phyloP scores from a whole-genome alignment of 2,113 vertebrate genomes.

The Aptenodytes forsteri region DNA sequence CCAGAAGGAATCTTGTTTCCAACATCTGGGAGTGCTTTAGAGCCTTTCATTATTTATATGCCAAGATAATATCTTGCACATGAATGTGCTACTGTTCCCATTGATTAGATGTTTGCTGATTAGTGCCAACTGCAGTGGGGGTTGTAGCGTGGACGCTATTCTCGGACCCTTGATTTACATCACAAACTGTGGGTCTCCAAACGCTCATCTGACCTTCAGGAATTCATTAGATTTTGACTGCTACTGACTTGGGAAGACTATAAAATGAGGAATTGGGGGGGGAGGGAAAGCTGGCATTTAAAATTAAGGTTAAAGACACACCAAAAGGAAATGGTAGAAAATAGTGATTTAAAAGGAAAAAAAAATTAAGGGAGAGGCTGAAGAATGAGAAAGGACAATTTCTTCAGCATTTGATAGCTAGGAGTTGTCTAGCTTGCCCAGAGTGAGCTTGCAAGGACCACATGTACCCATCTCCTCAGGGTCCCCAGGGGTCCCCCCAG shows the following conservation, averaged over 20 bases:
- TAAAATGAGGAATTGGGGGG: neutral
- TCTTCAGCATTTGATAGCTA: neutral
- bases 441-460: neutral
- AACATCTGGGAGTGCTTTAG: constrained; percentile 72
- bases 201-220: neutral
- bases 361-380: neutral
- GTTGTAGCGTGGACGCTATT: neutral
- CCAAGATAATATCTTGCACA: constrained; percentile 65
- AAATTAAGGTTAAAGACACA: neutral
- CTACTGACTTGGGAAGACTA: neutral
- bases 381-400: neutral
- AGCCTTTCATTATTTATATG: constrained; percentile 63
- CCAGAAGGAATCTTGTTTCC: constrained; percentile 67
- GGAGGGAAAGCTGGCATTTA: neutral
- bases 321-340: neutral
- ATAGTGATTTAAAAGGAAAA: neutral
- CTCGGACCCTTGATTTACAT: neutral
- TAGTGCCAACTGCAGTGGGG: constrained; percentile 41
- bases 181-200: constrained; percentile 7
- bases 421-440: neutral
- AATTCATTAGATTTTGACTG: constrained; percentile 16
- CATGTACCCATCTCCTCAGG: neutral
- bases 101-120: constrained; percentile 61
- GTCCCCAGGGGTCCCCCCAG: neutral
- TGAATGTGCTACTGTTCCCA: constrained; percentile 72